Base-by-base conservation (phyloP, 2,113 vertebrate genomes). In the Epinephelus cyanopodus region DNA sequence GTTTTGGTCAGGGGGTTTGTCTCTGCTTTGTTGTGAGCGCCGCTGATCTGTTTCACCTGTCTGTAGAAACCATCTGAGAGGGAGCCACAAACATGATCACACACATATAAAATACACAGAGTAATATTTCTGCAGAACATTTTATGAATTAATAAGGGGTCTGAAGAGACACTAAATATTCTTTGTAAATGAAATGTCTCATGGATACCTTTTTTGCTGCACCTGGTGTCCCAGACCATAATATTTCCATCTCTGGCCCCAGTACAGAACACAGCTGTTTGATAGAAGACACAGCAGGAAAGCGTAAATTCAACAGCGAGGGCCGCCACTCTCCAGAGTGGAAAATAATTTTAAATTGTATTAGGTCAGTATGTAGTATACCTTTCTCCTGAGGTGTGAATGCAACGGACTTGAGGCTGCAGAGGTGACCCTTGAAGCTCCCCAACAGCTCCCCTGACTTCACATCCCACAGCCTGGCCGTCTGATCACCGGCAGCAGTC, bases 191-290 rank as follows among this genome's bases (percentile, higher is more conserved):
- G 1, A 45, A 65, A 76, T 11, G 18, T 70, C 9, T 14, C n/a
- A 54, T 33, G 17, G 3, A 56, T 96, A 98, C 98, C 98, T 97
- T 97, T 99, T 92, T 99, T 99, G 91, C 94, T 99, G 94, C 97
- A 99, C 62, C 98, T 95, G 52, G 94, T 99, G 79, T 99, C 98
- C 98, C 98, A 99, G 85, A 99, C 90, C 97, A 99, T 98, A 90
- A 99, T 97, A 86, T 99, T 99, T 67, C 98, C 98, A 92, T 99
- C 98, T 94, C 98, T 96, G 65, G 97, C 98, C 81, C 98, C 98
- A 42, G 97, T 99, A 84, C 96, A 97, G 90, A 99, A 99, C 23
- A 99, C 97, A 90, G 97, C 98, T 99, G 90, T 77, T 56, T 14
- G 50, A 64, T 0, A 73, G 18, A 80, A 66, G 9, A 82, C 17